Conservation (phyloP, 2,113 vertebrate species). For the Gorsachius goisagi region DNA sequence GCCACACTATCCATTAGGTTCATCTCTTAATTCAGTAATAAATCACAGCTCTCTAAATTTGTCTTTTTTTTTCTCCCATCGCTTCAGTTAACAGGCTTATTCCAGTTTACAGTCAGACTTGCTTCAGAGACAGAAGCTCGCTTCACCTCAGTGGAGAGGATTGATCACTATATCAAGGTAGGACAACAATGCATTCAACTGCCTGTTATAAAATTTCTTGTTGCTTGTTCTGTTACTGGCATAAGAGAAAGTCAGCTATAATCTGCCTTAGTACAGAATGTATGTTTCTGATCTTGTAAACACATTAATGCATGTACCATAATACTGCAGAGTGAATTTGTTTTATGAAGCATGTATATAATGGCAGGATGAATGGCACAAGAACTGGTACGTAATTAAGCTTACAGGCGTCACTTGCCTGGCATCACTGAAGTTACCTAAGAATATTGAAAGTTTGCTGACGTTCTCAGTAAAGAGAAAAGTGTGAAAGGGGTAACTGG, state of each 20-base stretch:
- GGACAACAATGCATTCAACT: not conserved
- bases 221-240: not conserved
- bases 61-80: not conserved
- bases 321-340: not conserved
- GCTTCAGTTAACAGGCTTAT: slow-evolving; percentile 87
- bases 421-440: not conserved
- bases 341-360: not conserved
- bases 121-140: slow-evolving; percentile 94
- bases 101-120: slow-evolving; percentile 94
- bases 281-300: not conserved
- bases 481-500: not conserved
- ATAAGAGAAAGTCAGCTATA: not conserved
- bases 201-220: not conserved
- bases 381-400: not conserved
- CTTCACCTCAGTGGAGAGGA: slow-evolving; percentile 93
- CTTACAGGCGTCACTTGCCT: not conserved
- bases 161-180: slow-evolving; percentile 93
- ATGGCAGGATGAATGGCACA: not conserved
- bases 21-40: not conserved
- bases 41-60: not conserved
- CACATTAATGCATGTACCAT: not conserved
- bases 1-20: not conserved
- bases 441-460: not conserved
- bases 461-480: not conserved
- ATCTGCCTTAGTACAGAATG: not conserved